Percentiles rank a stretch among this genome's conserved stretches.
These are phyloP conservation scores for Oenanthe oenanthe DNA, from an alignment of 2,113 vertebrate species.

Conservation along the genomic window DNA sequence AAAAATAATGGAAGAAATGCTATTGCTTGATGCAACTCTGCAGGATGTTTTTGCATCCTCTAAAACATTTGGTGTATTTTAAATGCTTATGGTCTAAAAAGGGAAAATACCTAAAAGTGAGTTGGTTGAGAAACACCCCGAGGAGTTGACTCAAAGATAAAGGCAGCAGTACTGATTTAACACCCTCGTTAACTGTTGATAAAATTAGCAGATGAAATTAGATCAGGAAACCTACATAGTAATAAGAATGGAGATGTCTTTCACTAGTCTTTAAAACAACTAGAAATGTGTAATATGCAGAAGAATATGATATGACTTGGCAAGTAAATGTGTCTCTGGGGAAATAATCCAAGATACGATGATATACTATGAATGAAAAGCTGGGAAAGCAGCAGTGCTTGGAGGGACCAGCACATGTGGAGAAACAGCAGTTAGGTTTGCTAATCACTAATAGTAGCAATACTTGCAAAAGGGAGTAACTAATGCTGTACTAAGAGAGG, in stretches of 20 bases:
- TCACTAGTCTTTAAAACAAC: not conserved
- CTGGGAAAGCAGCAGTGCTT: not conserved
- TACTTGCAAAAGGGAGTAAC: not conserved
- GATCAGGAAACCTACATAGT: not conserved
- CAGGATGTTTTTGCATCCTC: not conserved
- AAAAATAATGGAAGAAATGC: not conserved
- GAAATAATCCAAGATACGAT: not conserved
- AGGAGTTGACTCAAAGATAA: not conserved
- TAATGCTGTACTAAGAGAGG: not conserved
- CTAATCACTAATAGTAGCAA: not conserved
- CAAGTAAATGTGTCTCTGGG: not conserved
- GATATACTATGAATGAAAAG: not conserved
- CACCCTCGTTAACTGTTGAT: not conserved
- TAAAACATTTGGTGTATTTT: not conserved
- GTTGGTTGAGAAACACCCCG: not conserved
- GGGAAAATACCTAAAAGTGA: not conserved
- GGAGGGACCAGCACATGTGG: not conserved
- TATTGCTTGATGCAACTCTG: not conserved
- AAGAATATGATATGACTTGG: not conserved
- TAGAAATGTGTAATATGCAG: not conserved
- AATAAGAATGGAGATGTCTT: not conserved
- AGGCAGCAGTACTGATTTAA: not conserved
- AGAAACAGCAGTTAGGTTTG: not conserved
- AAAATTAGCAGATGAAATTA: constrained; percentile 30
- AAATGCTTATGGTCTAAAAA: not conserved